Evolutionary conservation across 53 echinoderm and acorn worm genomes (phyloP).

Genomic region (Apostichopus leukothele): DNA sequence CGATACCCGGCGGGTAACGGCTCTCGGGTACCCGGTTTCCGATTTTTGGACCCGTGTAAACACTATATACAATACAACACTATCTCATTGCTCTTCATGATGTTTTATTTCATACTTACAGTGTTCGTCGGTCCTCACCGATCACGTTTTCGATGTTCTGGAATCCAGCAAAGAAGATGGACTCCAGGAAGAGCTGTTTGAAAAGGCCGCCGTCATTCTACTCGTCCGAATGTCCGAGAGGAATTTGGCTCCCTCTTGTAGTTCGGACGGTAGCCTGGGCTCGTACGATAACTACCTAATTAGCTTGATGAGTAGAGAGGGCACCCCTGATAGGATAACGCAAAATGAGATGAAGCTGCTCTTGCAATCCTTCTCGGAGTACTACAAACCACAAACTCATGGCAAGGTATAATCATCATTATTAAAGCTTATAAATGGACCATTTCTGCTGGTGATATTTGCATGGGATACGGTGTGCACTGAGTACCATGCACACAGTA

Average conservation of each 20-base stretch:
- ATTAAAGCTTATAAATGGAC: too few relatives aligned
- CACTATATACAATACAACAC: too few relatives aligned
- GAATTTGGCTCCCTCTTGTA: background rate
- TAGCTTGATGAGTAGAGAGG: background rate
- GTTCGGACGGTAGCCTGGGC: background rate
- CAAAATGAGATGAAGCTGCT: background rate
- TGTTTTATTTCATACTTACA: background rate
- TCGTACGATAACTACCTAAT: background rate
- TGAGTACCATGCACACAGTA: too few relatives aligned
- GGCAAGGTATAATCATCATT: background rate
- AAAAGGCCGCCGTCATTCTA: background rate
- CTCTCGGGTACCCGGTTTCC: too few relatives aligned
- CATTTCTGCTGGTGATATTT: too few relatives aligned
- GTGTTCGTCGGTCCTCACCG: conserved; percentile 14
- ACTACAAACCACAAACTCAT: background rate
- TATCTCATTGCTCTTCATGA: too few relatives aligned
- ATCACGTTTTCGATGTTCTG: conserved; percentile 5
- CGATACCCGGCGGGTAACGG: too few relatives aligned
- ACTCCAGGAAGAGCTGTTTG: conserved; percentile 4
- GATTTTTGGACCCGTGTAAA: too few relatives aligned
- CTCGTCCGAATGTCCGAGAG: background rate
- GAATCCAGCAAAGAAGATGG: conserved; percentile 17
- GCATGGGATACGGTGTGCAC: too few relatives aligned
- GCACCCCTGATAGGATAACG: conserved; percentile 15
- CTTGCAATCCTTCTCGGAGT: background rate